Percentiles rank a stretch among this genome's conserved stretches.
These are phyloP conservation scores for Salticus scenicus DNA, from an alignment of 2,888 invertebrate species.

Conservation along the genomic window DNA sequence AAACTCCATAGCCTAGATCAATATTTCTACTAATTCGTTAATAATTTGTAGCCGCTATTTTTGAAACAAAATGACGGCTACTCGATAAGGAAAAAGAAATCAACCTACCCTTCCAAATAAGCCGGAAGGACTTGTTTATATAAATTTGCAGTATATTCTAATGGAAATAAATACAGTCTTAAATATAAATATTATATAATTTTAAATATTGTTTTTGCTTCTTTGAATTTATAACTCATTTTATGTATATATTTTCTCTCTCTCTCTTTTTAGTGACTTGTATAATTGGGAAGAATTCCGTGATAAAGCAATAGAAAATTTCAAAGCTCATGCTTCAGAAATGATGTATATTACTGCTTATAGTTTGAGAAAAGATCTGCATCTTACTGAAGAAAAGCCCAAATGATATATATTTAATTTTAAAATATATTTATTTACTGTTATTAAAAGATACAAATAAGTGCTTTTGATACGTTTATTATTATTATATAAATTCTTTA, in stretches of 20 bases:
- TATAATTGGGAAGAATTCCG: constrained; percentile 86
- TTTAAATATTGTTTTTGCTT: background rate
- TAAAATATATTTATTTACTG: background rate
- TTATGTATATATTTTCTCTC: background rate
- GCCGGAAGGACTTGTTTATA: too few relatives aligned
- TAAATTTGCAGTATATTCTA: background rate
- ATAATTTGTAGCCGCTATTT: too few relatives aligned
- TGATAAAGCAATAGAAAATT: constrained; percentile 83
- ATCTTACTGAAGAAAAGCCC: constrained; percentile 75
- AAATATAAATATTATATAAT: background rate
- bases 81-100: too few relatives aligned
- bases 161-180: background rate
- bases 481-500: too few relatives aligned
- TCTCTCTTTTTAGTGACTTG: constrained; percentile 75
- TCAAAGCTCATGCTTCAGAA: constrained; percentile 81
- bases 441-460: too few relatives aligned
- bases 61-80: too few relatives aligned
- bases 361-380: constrained; percentile 85
- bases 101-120: too few relatives aligned
- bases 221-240: background rate
- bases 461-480: too few relatives aligned
- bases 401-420: background rate
- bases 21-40: too few relatives aligned
- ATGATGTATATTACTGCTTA: constrained; percentile 91
- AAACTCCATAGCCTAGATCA: too few relatives aligned